Percentiles rank a stretch among this genome's conserved stretches.
Conservation (phyloP, 2,113 vertebrate genomes). For the Onychostruthus taczanowskii region DNA sequence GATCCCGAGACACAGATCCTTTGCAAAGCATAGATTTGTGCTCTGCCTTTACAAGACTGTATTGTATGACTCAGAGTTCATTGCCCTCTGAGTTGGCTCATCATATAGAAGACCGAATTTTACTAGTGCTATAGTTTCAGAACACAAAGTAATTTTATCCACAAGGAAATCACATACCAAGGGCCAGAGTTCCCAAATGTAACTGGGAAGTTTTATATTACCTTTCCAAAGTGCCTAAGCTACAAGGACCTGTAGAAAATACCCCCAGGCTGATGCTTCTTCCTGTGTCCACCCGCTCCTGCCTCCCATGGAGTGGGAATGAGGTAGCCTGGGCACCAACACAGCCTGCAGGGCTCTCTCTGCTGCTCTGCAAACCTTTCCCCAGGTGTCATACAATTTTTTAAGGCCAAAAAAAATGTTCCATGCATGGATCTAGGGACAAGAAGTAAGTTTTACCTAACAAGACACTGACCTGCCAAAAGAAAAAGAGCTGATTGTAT, state of each 20-base stretch:
- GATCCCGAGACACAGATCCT: too few species aligned
- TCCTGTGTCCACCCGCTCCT: background rate
- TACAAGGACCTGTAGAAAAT: background rate
- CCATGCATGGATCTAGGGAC: background rate
- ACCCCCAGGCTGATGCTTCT: background rate
- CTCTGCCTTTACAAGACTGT: background rate
- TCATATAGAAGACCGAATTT: background rate
- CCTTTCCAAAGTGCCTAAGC: background rate
- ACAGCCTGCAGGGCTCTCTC: background rate
- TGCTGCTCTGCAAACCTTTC: background rate
- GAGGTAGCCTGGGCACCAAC: background rate
- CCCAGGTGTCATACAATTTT: background rate
- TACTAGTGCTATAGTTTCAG: background rate
- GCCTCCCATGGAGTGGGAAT: background rate
- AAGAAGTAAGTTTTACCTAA: background rate
- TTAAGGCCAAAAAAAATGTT: background rate
- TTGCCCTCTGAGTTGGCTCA: background rate
- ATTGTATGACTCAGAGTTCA: background rate
- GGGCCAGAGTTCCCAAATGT: background rate
- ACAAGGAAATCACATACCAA: background rate
- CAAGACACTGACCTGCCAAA: background rate
- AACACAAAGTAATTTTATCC: background rate
- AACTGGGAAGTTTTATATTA: background rate
- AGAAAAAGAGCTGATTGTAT: background rate
- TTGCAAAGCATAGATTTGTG: background rate